Conservation (phyloP, 2,888 invertebrate species). For the Lottia scabra region DNA sequence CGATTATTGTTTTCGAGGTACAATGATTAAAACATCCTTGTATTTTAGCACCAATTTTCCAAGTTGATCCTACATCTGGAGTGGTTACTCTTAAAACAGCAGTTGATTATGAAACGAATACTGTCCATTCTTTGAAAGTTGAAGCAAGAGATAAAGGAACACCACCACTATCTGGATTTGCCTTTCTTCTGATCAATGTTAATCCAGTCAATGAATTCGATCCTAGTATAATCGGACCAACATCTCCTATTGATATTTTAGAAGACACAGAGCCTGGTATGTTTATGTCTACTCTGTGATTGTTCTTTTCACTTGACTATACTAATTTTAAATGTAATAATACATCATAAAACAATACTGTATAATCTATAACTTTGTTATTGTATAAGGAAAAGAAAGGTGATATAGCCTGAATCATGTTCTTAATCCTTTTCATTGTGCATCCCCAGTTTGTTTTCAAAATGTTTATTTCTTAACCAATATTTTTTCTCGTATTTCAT, state of each 20-base stretch:
- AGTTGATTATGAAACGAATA: slow-evolving; percentile 36
- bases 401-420: too few species aligned
- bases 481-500: too few species aligned
- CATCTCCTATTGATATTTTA: slow-evolving; percentile 22
- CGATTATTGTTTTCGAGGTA: not conserved
- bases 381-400: too few species aligned
- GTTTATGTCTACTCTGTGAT: too few species aligned
- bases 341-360: too few species aligned
- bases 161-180: slow-evolving; percentile 32
- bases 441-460: too few species aligned
- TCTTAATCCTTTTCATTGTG: too few species aligned
- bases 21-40: not conserved
- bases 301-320: too few species aligned
- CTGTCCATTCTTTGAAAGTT: slow-evolving; percentile 32
- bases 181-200: slow-evolving; percentile 34
- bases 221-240: slow-evolving; percentile 33
- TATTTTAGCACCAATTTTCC: slow-evolving; percentile 8
- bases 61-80: slow-evolving; percentile 17
- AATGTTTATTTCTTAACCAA: too few species aligned
- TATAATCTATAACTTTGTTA: too few species aligned
- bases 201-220: slow-evolving; percentile 40
- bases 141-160: slow-evolving; percentile 41
- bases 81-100: slow-evolving; percentile 28
- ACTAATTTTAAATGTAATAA: too few species aligned
- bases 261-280: slow-evolving; percentile 37